phyloP scores from a whole-genome alignment of 1,140 invertebrate genomes.

The Lasaia peninsularis region DNA sequence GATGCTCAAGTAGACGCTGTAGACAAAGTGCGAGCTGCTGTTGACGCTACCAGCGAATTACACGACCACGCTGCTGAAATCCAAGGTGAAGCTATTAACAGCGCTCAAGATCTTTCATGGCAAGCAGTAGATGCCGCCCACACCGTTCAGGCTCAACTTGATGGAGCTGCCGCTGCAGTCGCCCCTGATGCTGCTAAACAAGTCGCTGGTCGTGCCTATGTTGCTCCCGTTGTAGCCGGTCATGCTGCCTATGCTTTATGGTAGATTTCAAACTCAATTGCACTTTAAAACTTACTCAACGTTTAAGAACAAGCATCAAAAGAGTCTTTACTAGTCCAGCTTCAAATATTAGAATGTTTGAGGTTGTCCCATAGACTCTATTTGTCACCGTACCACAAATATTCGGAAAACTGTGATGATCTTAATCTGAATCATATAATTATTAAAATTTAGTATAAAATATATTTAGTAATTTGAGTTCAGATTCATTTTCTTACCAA shows the following conservation, averaged over 20 bases:
- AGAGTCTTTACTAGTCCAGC: no score
- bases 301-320: no score
- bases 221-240: slow-evolving; percentile 25
- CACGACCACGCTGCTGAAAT: slow-evolving; percentile 79
- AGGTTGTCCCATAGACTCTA: no score
- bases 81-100: slow-evolving; percentile 77
- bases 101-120: slow-evolving; percentile 75
- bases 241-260: slow-evolving; percentile 29
- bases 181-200: slow-evolving; percentile 72
- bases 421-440: no score
- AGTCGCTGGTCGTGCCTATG: slow-evolving; percentile 43
- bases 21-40: slow-evolving; percentile 63
- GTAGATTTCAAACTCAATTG: no score
- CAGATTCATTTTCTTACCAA: no score
- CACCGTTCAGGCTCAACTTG: slow-evolving; percentile 76
- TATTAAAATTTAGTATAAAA: no score
- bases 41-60: slow-evolving; percentile 64
- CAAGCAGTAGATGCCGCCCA: slow-evolving; percentile 76
- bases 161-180: slow-evolving; percentile 77
- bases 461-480: no score
- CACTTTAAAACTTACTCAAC: no score
- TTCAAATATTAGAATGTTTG: no score
- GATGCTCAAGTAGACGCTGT: slow-evolving; percentile 62
- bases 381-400: no score
- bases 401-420: no score